phyloP scores from a whole-genome alignment of 1,140 invertebrate genomes.

The Argopecten irradians region DNA sequence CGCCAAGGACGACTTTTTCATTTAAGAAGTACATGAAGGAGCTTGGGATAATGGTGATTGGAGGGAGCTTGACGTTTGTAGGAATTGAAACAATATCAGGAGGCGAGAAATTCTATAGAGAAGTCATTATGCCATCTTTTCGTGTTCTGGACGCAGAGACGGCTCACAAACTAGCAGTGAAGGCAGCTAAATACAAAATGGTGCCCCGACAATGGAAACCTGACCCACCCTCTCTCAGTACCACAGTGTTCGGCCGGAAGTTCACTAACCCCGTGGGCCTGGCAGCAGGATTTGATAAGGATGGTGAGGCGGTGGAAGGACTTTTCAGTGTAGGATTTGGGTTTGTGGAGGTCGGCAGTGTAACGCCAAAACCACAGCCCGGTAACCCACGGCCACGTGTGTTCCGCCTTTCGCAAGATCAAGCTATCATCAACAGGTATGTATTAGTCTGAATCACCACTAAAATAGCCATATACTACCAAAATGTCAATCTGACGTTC shows the following conservation, averaged over 20 bases:
- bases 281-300: conserved; percentile 98
- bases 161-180: conserved; percentile 87
- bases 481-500: too few relatives aligned
- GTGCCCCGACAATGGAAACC: conserved; percentile 77
- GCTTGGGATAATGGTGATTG: background rate
- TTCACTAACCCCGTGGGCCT: conserved; percentile 95
- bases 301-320: conserved; percentile 92
- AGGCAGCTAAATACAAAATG: conserved; percentile 85
- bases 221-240: conserved; percentile 76
- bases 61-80: background rate
- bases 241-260: conserved; percentile 82
- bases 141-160: conserved; percentile 85
- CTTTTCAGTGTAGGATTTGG: conserved; percentile 93
- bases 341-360: conserved; percentile 97
- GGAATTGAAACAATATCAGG: conserved; percentile 52
- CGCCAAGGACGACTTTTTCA: background rate
- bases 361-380: conserved; percentile 93
- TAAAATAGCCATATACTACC: too few relatives aligned
- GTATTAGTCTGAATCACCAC: too few relatives aligned
- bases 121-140: conserved; percentile 84
- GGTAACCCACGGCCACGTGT: conserved; percentile 96
- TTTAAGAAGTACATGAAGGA: background rate
- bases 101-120: conserved; percentile 87
- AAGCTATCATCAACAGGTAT: conserved; percentile 94
- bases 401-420: conserved; percentile 90